Evolutionary conservation across 2,797 vertebrate genomes (phyloP).

Genomic region (Thamnophis elegans): DNA sequence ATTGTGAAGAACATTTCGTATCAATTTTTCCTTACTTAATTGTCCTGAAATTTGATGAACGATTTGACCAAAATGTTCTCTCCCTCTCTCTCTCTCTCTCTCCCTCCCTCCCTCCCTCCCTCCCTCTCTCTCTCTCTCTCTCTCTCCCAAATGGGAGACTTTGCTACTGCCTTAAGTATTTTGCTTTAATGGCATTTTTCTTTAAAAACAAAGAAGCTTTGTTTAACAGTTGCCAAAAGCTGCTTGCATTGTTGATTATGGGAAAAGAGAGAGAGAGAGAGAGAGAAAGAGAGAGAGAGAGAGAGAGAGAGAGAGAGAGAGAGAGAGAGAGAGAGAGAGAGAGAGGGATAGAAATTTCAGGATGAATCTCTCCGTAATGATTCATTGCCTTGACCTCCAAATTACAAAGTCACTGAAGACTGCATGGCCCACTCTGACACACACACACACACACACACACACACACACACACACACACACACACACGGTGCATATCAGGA

Average conservation of each 20-base stretch:
- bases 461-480: too few species aligned
- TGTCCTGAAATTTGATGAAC: background rate
- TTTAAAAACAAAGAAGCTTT: background rate
- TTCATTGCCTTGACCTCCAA: slow-evolving; percentile 67
- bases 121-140: too few species aligned
- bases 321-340: background rate
- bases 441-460: slow-evolving; percentile 8
- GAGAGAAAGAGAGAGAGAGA: background rate
- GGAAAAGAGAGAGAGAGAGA: background rate
- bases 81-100: too few species aligned
- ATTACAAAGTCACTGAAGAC: slow-evolving; percentile 54
- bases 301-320: background rate
- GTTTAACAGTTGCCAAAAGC: background rate
- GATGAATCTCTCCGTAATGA: background rate
- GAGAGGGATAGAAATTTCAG: background rate
- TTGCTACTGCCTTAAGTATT: background rate
- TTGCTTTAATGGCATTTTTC: background rate
- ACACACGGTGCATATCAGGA: background rate
- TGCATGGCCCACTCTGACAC: background rate
- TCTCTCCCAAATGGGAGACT: background rate
- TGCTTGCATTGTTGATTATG: background rate
- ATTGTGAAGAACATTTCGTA: background rate
- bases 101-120: too few species aligned
- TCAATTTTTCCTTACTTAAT: background rate
- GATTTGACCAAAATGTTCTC: background rate